Evolutionary conservation across 2,797 vertebrate genomes (phyloP), one percentile per base, ranked within the genome.

Genomic region (Cetoscarus ocellatus): DNA sequence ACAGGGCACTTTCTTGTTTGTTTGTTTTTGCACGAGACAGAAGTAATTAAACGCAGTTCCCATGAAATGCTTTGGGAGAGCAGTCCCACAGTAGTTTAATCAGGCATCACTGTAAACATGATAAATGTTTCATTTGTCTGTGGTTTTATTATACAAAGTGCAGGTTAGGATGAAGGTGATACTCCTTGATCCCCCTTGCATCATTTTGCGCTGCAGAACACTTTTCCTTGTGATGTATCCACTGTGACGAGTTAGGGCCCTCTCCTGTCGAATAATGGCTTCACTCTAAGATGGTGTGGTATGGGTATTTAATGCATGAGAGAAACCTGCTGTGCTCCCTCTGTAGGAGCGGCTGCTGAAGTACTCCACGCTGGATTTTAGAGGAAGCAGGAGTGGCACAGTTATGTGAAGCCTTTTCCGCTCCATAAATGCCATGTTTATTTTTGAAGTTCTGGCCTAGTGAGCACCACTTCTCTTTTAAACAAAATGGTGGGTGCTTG

Each of bases 401-500:
- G 88, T 82, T 70, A 61, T 77, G 66, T 13, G 47, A 68, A 69
- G 77, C 69, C 88, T 83, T 90, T 88, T 90, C 91, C 83, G 79
- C 75, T 75, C 83, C 83, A 87, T 91, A 91, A 91, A 92, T 70
- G 77, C 78, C 70, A 70, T 84, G 79, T 93, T 93, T 93, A 91
- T 94, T 92, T 94, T 91, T 75, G 67, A 90, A 83, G 79, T 85
- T 90, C 62, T 86, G 86, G 84, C 79, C 82, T 77, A 76, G 81
- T 82, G 82, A 76, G 68, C 80, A 70, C 82, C 52, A 71, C 91
- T 87, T 92, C 64, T 74, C 84, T 77, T 68, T 85, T 70, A 83
- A 90, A 86, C 74, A 77, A 86, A 90, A 82, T 75, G 72, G 82
- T 86, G 83, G 83, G 84, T 82, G 84, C 74, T 68, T 63, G 79